A percentile compares a stretch with the other conserved stretches of the same genome.
phyloP scores from a whole-genome alignment of 1,140 invertebrate genomes.

The Nixonia krombeini region DNA sequence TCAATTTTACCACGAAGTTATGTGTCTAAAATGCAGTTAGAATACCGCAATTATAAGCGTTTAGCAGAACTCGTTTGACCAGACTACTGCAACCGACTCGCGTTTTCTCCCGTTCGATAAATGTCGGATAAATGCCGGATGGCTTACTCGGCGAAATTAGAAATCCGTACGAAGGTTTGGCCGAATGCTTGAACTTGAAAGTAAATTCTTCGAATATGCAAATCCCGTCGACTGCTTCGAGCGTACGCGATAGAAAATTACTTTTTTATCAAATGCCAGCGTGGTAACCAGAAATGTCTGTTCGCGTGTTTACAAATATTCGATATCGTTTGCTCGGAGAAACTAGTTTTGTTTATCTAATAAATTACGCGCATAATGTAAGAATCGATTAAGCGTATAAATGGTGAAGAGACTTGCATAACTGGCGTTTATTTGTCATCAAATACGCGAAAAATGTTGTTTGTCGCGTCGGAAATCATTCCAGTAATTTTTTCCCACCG shows the following conservation, averaged over 20 bases:
- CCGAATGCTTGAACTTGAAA: slow-evolving; percentile 45
- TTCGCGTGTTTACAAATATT: too few relatives aligned
- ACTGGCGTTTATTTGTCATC: too few relatives aligned
- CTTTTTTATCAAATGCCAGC: too few relatives aligned
- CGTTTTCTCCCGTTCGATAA: slow-evolving; percentile 37
- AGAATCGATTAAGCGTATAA: too few relatives aligned
- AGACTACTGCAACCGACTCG: slow-evolving; percentile 17
- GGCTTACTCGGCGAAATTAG: slow-evolving; percentile 32
- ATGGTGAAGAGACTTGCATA: too few relatives aligned
- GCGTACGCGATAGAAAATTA: slow-evolving; percentile 15
- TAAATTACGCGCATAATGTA: too few relatives aligned
- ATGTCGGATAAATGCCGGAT: slow-evolving; percentile 32
- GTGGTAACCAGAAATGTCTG: too few relatives aligned
- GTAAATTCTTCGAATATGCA: slow-evolving; percentile 29
- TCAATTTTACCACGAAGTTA: slow-evolving; percentile 23
- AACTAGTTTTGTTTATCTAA: too few relatives aligned
- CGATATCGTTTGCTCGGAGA: too few relatives aligned
- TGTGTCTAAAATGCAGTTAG: slow-evolving; percentile 16
- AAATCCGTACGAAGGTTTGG: slow-evolving; percentile 33
- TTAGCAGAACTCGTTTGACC: slow-evolving; percentile 44
- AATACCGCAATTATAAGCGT: slow-evolving; percentile 34
- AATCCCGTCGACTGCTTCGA: slow-evolving; percentile 2
- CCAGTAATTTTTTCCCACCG: too few relatives aligned
- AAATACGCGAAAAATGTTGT: too few relatives aligned
- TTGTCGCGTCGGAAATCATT: too few relatives aligned